Percentiles rank a stretch among this genome's conserved stretches.
Conservation (phyloP, 2,888 invertebrate genomes). For the Tenthredo livida region DNA sequence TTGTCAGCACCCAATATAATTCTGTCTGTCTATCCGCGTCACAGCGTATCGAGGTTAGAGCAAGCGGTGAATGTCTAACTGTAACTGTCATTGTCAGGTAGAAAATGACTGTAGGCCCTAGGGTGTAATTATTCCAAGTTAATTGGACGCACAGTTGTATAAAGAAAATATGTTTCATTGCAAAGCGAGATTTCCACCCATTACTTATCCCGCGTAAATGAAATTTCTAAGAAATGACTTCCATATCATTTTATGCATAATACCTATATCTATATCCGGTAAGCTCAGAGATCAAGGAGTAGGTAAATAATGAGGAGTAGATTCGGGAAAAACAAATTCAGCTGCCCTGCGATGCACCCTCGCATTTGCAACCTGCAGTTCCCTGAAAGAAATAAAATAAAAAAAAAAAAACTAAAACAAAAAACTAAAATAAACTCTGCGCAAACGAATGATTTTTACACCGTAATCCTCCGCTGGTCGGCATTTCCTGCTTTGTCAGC, state of each 20-base stretch:
- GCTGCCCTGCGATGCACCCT: not conserved
- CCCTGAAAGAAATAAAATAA: not conserved
- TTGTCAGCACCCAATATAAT: not conserved
- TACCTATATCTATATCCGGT: not conserved
- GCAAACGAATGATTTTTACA: constrained; percentile 54
- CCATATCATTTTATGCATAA: too few relatives aligned
- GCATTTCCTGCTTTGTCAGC: constrained; percentile 50
- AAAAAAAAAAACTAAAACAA: not conserved
- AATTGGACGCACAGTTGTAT: not conserved
- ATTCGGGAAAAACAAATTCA: not conserved
- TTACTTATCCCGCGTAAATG: not conserved
- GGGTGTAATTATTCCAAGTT: constrained; percentile 8
- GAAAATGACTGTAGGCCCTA: not conserved
- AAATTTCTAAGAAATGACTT: not conserved
- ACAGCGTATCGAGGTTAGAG: constrained; percentile 16
- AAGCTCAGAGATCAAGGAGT: not conserved
- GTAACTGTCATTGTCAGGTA: constrained; percentile 2
- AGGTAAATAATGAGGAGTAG: not conserved
- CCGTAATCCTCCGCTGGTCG: constrained; percentile 31
- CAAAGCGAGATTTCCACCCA: not conserved
- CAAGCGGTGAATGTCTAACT: constrained; percentile 3
- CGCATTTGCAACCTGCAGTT: not conserved
- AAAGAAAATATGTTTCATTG: not conserved
- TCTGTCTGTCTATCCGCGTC: not conserved
- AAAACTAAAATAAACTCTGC: constrained; percentile 37